Base-by-base conservation (phyloP, 1,140 invertebrate species). In the Stegodyphus mimosarum region DNA sequence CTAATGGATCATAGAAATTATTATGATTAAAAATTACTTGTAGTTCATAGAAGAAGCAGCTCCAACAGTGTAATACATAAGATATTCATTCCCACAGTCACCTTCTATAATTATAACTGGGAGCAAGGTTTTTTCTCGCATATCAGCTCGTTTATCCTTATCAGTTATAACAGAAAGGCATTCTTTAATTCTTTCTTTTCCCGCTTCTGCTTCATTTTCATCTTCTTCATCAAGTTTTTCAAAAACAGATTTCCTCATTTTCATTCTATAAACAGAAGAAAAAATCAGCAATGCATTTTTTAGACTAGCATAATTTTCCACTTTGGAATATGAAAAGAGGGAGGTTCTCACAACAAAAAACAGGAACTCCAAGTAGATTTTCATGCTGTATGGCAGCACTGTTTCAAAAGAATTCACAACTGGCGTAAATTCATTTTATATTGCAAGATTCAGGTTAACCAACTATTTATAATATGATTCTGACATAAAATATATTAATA, bases 71-170 rank as follows among this genome's bases (percentile, higher is more conserved):
- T n/a, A 53, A n/a, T 69, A 69, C 50, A 53, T 78, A 49, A 51
- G 63, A 49, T 78, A 78, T 15, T 9, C 18, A 6, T 53, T 78
- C 2, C 49, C 63, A 48, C 48, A 33, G 6, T 18, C 48, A 18
- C 64, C 66, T 33, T 78, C 64, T 6, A 78, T 17, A 2, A 78
- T 33, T 9, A 78, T 67, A 6, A 78, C 64, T 4, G 76, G 76
- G 9, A 69, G 7, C 7, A 78, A 33, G 15, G 50, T 6, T 6
- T 50, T 48, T 7, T 7, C n/a, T 9, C 13, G n/a, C 6, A 67
- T 67, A 6, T 6, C 10, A 9, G 10, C 15, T 7, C 76, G 49
- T 67, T 67, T n/a, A 2, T 67, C 9, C 15, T 52, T 49, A 5
- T 53, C 33, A 33, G 33, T 15, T 4, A 67, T 13, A 49, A 69